Base-by-base conservation (phyloP, 2,113 vertebrate genomes). In the Tupaia chinensis region DNA sequence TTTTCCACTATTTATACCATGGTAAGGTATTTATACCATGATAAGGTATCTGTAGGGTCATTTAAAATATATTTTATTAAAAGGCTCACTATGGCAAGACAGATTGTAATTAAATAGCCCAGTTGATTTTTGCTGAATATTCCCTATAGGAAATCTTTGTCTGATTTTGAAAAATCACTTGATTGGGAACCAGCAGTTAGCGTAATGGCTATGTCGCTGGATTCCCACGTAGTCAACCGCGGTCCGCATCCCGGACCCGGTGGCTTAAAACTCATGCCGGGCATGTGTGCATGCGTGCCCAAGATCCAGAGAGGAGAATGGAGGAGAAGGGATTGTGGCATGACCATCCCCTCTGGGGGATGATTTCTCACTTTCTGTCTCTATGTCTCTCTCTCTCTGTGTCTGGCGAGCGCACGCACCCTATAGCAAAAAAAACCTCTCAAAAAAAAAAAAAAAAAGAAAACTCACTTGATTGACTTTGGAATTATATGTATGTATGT, bases 11-110 rank as follows among this genome's bases (percentile, higher is more conserved):
- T 32, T 53, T 80, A 81, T 9, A 69, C 53, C 17, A 32, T 73
- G 16, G 80, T 87, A 86, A 91, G 63, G 80, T 76, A 13, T 22
- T 96, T 22, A 81, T 9, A 69, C 53, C 17, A 32, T 73, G 16
- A 77, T 87, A 86, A 91, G 63, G 80, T 76, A 13, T 32, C 34
- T 72, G 3, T 4, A 66, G 17, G 27, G 7, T 20, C n/a, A 68
- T 34, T 92, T 93, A 56, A 90, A 84, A 66, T 68, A 78, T 54
- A 88, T 68, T 27, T 76, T 85, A 70, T 87, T 90, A 74, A 88
- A 95, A 89, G 34, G 11, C 19, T 91, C 76, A 60, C 32, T 19
- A 56, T 23, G 29, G 17, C 68, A 92, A 92, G 32, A 96, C 84
- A 53, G 23, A 81, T 56, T 89, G 6, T 9, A 91, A 82, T 53